Percentiles rank a stretch among this genome's conserved stretches.
These are phyloP conservation scores for Pseudeuparius sepicola DNA, from an alignment of 2,888 invertebrate genomes.

Conservation along the genomic window DNA sequence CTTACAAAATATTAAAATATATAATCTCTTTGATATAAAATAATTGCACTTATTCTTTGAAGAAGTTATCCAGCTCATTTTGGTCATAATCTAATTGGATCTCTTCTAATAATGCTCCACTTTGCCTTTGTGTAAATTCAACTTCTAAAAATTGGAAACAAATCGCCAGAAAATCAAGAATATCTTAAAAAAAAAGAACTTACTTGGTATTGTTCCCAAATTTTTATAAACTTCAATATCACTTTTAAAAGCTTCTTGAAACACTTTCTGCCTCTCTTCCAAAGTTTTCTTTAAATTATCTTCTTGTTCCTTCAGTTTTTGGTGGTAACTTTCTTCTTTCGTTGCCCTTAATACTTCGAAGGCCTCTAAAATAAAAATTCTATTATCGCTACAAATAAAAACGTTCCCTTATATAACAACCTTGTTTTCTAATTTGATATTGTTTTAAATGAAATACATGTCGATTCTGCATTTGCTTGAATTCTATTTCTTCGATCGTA, in stretches of 20 bases:
- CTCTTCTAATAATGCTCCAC: constrained; percentile 49
- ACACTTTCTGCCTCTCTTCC: constrained; percentile 57
- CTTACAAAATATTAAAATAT: no score
- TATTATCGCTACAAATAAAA: no score
- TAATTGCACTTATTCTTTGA: constrained; percentile 35
- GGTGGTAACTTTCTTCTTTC: constrained; percentile 48
- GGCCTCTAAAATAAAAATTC: constrained; percentile 29
- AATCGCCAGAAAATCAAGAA: background rate
- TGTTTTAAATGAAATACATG: constrained; percentile 58
- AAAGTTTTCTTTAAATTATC: constrained; percentile 45
- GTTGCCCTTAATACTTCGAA: constrained; percentile 40
- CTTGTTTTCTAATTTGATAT: constrained; percentile 50
- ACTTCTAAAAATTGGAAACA: constrained; percentile 22
- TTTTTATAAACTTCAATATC: constrained; percentile 55
- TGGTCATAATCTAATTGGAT: constrained; percentile 51
- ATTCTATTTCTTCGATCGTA: constrained; percentile 56
- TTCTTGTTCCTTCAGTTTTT: constrained; percentile 48
- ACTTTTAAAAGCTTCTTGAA: constrained; percentile 58
- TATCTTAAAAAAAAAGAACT: constrained; percentile 16
- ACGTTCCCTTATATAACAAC: constrained; percentile 1
- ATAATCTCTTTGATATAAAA: no score
- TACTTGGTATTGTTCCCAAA: constrained; percentile 52
- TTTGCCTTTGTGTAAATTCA: constrained; percentile 26
- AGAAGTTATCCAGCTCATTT: constrained; percentile 53
- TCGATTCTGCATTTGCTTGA: constrained; percentile 60